phyloP scores from a whole-genome alignment of 2,797 vertebrate species.

The Lindbergichthys nudifrons region DNA sequence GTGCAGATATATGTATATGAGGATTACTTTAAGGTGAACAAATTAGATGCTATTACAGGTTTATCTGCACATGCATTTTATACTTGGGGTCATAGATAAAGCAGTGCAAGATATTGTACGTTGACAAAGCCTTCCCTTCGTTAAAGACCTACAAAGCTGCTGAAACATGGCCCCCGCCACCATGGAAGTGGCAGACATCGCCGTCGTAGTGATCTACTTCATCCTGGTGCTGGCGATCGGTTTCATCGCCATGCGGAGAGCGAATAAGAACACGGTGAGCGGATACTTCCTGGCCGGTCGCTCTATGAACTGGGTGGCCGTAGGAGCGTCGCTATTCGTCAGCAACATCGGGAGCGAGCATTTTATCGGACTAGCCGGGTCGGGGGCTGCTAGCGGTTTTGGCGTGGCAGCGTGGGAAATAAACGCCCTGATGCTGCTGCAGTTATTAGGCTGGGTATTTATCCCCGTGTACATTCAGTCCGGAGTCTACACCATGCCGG shows the following conservation, averaged over 20 bases:
- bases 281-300: slow-evolving; percentile 96
- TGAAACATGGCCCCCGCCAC: slow-evolving; percentile 40
- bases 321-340: slow-evolving; percentile 96
- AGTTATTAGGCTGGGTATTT: slow-evolving; percentile 95
- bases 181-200: slow-evolving; percentile 92
- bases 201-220: slow-evolving; percentile 92
- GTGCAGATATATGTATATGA: not conserved
- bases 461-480: slow-evolving; percentile 95
- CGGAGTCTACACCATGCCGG: slow-evolving; percentile 96
- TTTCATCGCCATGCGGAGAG: slow-evolving; percentile 93
- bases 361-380: slow-evolving; percentile 96
- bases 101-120: not conserved
- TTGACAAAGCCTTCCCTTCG: not conserved
- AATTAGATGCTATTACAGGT: not conserved
- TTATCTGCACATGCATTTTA: not conserved
- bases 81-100: not conserved
- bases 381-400: slow-evolving; percentile 92
- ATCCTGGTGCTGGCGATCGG: slow-evolving; percentile 91
- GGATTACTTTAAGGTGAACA: too few relatives aligned
- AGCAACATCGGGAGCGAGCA: slow-evolving; percentile 99
- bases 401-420: slow-evolving; percentile 96
- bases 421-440: slow-evolving; percentile 93
- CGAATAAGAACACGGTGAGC: slow-evolving; percentile 92
- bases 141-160: not conserved
- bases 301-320: slow-evolving; percentile 93